Conservation (phyloP, 2,113 vertebrate genomes). For the Sander vitreus region DNA sequence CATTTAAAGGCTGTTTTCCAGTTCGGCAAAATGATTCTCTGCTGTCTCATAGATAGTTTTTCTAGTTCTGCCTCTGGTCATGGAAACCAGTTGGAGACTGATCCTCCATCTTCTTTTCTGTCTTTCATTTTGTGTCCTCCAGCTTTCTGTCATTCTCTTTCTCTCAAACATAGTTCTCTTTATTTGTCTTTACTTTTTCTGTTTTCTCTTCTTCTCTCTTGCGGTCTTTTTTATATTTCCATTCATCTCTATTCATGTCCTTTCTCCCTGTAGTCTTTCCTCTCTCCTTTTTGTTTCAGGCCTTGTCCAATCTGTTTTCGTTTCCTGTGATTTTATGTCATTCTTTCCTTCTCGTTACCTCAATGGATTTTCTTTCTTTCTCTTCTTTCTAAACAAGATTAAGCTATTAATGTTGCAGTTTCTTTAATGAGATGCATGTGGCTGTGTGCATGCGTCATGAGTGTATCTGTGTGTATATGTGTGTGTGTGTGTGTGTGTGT, state of each 20-base stretch:
- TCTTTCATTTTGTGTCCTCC: conserved; percentile 31
- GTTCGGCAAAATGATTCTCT: neutral
- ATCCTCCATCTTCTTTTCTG: conserved; percentile 19
- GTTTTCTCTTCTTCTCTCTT: neutral
- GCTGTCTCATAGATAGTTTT: conserved; percentile 3
- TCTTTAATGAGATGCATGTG: conserved; percentile 43
- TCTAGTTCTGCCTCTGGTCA: conserved; percentile 1
- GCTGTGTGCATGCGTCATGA: conserved; percentile 2
- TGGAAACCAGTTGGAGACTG: neutral
- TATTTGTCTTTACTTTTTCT: neutral
- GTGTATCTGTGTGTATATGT: neutral
- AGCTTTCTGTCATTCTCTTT: conserved; percentile 5
- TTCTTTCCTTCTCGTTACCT: neutral
- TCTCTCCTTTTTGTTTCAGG: neutral
- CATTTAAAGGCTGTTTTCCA: conserved; percentile 6
- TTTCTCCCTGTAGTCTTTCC: neutral
- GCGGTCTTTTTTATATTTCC: neutral
- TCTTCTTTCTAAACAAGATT: conserved; percentile 11
- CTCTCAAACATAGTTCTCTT: neutral
- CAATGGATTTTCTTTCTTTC: conserved; percentile 8
- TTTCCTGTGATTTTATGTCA: neutral
- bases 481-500: conserved; percentile 16
- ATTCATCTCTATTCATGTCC: neutral
- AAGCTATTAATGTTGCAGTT: conserved; percentile 37
- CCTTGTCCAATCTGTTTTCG: neutral